Base-by-base conservation (phyloP, 2,797 vertebrate genomes). In the Muscicapa striata region DNA sequence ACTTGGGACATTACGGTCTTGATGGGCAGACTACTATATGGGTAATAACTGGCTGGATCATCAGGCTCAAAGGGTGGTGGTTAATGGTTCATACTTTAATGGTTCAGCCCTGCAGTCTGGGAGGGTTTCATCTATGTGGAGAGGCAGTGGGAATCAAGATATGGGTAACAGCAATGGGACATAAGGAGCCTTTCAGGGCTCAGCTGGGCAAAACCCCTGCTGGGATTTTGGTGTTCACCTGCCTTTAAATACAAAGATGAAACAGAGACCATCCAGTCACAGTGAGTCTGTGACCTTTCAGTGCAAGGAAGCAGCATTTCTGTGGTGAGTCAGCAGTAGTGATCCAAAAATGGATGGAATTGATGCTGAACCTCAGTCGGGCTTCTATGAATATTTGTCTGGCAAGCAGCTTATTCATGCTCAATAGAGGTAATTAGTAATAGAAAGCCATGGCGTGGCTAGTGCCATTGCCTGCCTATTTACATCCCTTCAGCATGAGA, bases 11-110 rank as follows among this genome's bases (percentile, higher is more conserved):
- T 83, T 85, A 84, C 0, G 0, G 78, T 84, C 78, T 77, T 0
- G 0, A 10, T 46, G 41, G 61, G 24, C 36, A 59, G 64, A 32
- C 51, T 38, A 1, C 74, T 62, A 0, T 29, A 15, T 23, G 52
- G 41, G 21, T 89, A 70, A 74, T 77, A 77, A 46, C 49, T 89
- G 82, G 2, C 84, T 93, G 63, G 29, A 59, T 87, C 66, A 13
- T 24, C 51, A 26, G 49, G 23, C 69, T 84, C 23, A 17, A 22
- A 77, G 22, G 11, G 26, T 73, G 45, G 38, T 77, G 52, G 14
- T 64, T 89, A 68, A 67, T 77, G 79, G 41, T 43, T 77, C 36
- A 40, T n/a, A 27, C 21, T 62, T 64, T 40, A 21, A 54, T 30
- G 30, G 51, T 30, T 32, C 51, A 30, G 18, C 51, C 54, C 64